phyloP scores from a whole-genome alignment of 2,797 vertebrate genomes.

The Myoxocephalus aenaeus region DNA sequence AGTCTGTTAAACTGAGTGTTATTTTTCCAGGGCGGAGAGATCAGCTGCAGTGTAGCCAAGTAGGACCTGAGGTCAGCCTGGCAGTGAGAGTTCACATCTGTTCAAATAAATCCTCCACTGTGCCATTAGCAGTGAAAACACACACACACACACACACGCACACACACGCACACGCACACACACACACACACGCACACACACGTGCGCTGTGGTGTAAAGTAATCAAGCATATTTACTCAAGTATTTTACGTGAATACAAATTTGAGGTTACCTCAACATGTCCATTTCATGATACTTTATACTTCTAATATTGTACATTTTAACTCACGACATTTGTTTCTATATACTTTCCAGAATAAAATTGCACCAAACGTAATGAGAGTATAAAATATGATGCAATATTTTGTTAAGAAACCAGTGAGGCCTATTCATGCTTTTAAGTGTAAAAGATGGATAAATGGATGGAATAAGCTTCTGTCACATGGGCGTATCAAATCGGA shows the following conservation, averaged over 20 bases:
- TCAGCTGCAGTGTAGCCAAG: slow-evolving; percentile 78
- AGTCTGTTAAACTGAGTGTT: slow-evolving; percentile 78
- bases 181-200: slow-evolving; percentile 28
- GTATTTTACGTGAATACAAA: slow-evolving; percentile 4
- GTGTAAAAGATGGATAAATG: not conserved
- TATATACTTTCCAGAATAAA: not conserved
- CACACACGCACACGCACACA: slow-evolving; percentile 51
- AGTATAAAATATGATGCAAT: not conserved
- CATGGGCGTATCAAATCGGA: not conserved
- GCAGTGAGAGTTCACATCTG: slow-evolving; percentile 82
- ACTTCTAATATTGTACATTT: not conserved
- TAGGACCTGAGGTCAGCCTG: slow-evolving; percentile 76
- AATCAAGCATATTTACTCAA: slow-evolving; percentile 11
- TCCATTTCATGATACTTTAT: not conserved
- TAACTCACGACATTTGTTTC: not conserved
- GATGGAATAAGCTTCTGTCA: not conserved
- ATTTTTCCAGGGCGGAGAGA: slow-evolving; percentile 80
- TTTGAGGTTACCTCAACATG: not conserved
- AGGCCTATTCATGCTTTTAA: not conserved
- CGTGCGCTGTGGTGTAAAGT: not conserved
- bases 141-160: slow-evolving; percentile 43
- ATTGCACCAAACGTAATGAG: not conserved
- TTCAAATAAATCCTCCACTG: slow-evolving; percentile 82
- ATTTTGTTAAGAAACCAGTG: not conserved
- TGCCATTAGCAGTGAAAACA: slow-evolving; percentile 78